A percentile compares a stretch with the other conserved stretches of the same genome.
Evolutionary conservation across 35 echinoderm and acorn worm species (phyloP).

Genomic region (Diadema setosum): DNA sequence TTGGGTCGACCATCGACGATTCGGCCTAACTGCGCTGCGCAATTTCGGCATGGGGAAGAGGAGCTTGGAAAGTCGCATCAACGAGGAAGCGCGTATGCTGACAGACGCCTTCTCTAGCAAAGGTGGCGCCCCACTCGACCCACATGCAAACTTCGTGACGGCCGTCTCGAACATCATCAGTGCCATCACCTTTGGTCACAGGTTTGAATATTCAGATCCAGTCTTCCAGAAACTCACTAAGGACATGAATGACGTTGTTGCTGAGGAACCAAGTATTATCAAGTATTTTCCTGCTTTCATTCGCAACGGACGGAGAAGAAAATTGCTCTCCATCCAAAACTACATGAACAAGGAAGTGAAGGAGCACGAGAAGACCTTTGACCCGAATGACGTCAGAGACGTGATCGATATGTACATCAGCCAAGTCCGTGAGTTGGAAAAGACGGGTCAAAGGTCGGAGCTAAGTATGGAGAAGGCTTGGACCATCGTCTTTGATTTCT

Average conservation of each 20-base stretch:
- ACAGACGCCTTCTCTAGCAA: neutral
- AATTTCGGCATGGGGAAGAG: constrained; percentile 43
- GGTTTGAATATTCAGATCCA: constrained; percentile 43
- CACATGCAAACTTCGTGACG: neutral
- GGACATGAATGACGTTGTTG: neutral
- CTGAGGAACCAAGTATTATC: neutral
- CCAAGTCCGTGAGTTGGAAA: constrained; percentile 29
- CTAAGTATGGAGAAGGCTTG: neutral
- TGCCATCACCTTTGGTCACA: constrained; percentile 49
- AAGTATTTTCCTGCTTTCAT: neutral
- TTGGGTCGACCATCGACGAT: constrained; percentile 26
- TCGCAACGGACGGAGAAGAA: neutral
- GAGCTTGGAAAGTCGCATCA: constrained; percentile 40
- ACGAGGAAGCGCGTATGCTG: constrained; percentile 34
- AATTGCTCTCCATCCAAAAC: neutral
- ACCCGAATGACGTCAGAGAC: constrained; percentile 38
- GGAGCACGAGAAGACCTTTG: constrained; percentile 31
- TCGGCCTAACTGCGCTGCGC: constrained; percentile 22
- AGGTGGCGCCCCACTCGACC: constrained; percentile 14
- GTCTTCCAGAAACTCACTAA: constrained; percentile 35
- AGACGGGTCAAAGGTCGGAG: neutral
- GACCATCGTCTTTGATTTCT: constrained; percentile 45
- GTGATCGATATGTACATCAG: constrained; percentile 44
- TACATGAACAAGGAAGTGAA: constrained; percentile 33
- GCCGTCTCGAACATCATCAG: constrained; percentile 70